Evolutionary conservation across 1,140 invertebrate species (phyloP).

Genomic region (Hormaphis cornu): DNA sequence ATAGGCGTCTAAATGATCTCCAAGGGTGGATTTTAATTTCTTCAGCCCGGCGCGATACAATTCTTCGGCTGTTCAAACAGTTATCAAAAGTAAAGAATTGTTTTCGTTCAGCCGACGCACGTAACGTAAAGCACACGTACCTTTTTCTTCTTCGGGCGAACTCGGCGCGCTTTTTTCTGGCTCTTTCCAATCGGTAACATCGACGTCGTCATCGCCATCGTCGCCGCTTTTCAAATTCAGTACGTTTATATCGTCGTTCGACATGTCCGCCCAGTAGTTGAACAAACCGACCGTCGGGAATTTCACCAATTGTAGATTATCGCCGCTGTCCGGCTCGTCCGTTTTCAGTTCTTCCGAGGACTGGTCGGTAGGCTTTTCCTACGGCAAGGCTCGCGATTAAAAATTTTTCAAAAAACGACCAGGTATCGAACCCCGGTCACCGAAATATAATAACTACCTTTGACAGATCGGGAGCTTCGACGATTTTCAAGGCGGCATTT

Average conservation of each 20-base stretch:
- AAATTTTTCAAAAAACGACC: too few species aligned
- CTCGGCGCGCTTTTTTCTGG: neutral
- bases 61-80: slow-evolving; percentile 49
- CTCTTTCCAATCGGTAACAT: slow-evolving; percentile 18
- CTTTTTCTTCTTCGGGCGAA: neutral
- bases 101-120: too few species aligned
- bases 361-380: slow-evolving; percentile 12
- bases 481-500: slow-evolving; percentile 40
- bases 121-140: neutral
- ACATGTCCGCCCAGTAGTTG: slow-evolving; percentile 15
- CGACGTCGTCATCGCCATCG: neutral
- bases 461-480: slow-evolving; percentile 41
- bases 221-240: slow-evolving; percentile 9
- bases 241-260: neutral
- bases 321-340: slow-evolving; percentile 33
- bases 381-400: too few species aligned
- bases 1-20: slow-evolving; percentile 57
- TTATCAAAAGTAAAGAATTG: too few species aligned
- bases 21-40: slow-evolving; percentile 56
- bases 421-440: too few species aligned
- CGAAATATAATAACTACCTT: slow-evolving; percentile 35
- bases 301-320: slow-evolving; percentile 33
- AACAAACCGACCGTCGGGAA: neutral
- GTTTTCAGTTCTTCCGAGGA: slow-evolving; percentile 2
- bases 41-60: slow-evolving; percentile 56